Evolutionary conservation across 2,113 vertebrate genomes (phyloP).

Genomic region (Garra rufa): DNA sequence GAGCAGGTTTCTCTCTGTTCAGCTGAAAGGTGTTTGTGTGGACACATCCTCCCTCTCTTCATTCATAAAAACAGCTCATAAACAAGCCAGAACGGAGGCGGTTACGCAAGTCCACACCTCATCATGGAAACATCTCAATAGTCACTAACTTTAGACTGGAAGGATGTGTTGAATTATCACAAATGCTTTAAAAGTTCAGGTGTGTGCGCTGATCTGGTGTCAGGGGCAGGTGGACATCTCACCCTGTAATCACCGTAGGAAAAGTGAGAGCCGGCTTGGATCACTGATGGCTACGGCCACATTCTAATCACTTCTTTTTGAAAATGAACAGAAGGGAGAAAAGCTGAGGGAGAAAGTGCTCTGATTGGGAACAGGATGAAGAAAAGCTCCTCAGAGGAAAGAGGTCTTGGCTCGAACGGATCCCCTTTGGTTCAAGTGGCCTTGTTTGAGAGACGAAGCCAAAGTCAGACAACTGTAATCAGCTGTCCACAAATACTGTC

Average conservation of each 20-base stretch:
- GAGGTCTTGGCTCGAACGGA: conserved; percentile 35
- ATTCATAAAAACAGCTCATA: background rate
- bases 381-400: conserved; percentile 37
- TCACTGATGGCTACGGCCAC: conserved; percentile 13
- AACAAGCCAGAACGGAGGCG: background rate
- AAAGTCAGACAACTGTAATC: conserved; percentile 60
- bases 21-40: background rate
- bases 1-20: background rate
- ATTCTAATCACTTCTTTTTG: conserved; percentile 45
- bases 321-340: conserved; percentile 47
- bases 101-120: background rate
- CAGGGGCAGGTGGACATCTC: conserved; percentile 18
- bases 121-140: background rate
- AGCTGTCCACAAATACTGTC: conserved; percentile 54
- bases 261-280: conserved; percentile 9
- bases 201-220: conserved; percentile 12
- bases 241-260: conserved; percentile 14
- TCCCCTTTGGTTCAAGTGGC: conserved; percentile 51
- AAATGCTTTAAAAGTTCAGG: background rate
- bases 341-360: conserved; percentile 28
- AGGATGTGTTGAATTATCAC: background rate
- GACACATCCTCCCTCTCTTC: background rate
- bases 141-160: background rate
- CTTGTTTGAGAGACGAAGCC: conserved; percentile 44
- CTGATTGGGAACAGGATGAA: conserved; percentile 45